Base-by-base conservation (phyloP, 1,140 invertebrate genomes). In the Augochlora pura region DNA sequence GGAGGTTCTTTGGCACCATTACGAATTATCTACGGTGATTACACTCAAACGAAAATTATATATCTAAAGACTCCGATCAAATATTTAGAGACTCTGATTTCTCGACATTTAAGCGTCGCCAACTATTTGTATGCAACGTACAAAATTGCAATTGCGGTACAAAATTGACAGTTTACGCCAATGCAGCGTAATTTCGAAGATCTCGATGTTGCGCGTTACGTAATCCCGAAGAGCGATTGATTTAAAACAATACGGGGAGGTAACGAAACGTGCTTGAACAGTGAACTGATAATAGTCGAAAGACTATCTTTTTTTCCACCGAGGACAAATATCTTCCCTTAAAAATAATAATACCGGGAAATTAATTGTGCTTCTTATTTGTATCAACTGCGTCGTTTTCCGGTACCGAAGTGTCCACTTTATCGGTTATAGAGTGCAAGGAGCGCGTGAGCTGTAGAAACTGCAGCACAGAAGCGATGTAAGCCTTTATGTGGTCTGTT, bases 361-460 rank as follows among this genome's bases (percentile, higher is more conserved):
- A 12, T 79, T 38, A 79, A 21, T 74, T 68, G 5, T 32, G 7
- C 73, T 67, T 18, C 67, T 80, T 0, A 1, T 27, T 32, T 6
- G 10, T 21, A 23, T 52, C 42, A n/a, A 54, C 16, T 5, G 21
- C 7, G 12, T 77, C 27, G 7, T 46, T 4, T 8, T 49, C 18
- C 2, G 2, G 8, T 5, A 38, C n/a, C 21, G 52, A 21, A 18
- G 14, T 8, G 10, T 89, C 78, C 6, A 85, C 73, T 73, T 89
- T 87, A 9, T 88, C 78, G 77, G 94, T 93, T 32, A 93, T 91
- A 46, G 91, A 90, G 57, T 94, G 92, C 9, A 94, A 87, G 75
- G 93, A 94, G 38, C 91, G 93, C 25, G 95, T 95, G 32, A 96
- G 90, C 83, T 95, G 94, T 2, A 96, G 88, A 25, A 95, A 95